These are phyloP conservation scores for Sinotaia quadrata DNA, from an alignment of 2,888 invertebrate genomes.

Conservation along the genomic window DNA sequence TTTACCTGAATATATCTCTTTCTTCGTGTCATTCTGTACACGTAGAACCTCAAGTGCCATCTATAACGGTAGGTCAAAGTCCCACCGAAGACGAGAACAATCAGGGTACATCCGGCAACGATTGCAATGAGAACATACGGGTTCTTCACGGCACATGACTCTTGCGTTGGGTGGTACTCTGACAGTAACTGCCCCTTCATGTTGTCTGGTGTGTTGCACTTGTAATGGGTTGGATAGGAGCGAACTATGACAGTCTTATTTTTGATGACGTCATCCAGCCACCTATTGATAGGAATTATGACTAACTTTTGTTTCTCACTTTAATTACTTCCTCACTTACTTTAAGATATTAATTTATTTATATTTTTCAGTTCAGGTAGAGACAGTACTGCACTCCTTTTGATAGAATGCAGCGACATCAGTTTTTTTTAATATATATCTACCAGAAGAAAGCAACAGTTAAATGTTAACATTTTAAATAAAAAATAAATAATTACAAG, in stretches of 20 bases:
- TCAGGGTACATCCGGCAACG: constrained; percentile 1
- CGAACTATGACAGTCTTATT: constrained; percentile 9
- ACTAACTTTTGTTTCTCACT: too few relatives aligned
- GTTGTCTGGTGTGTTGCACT: constrained; percentile 9
- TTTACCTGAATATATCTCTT: too few relatives aligned
- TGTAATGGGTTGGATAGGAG: constrained; percentile 15
- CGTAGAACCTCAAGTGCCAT: constrained; percentile 22
- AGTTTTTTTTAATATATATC: too few relatives aligned
- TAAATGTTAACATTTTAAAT: too few relatives aligned
- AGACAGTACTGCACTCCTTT: too few relatives aligned
- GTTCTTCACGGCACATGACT: constrained; percentile 20
- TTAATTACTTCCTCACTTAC: too few relatives aligned
- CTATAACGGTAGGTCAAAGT: constrained; percentile 10
- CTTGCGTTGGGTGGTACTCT: constrained; percentile 18
- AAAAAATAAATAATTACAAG: too few relatives aligned
- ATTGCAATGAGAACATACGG: constrained; percentile 7
- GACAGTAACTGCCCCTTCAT: neutral
- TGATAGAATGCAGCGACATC: too few relatives aligned
- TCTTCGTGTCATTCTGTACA: constrained; percentile 17
- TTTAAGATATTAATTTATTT: too few relatives aligned
- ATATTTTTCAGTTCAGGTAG: too few relatives aligned
- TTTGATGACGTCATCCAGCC: constrained; percentile 19
- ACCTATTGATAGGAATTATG: neutral
- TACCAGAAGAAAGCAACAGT: too few relatives aligned
- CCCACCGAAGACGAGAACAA: neutral